Evolutionary conservation across 1,140 invertebrate genomes (phyloP), one percentile per base, ranked within the genome.

Genomic region (Medauroidea extradentata): DNA sequence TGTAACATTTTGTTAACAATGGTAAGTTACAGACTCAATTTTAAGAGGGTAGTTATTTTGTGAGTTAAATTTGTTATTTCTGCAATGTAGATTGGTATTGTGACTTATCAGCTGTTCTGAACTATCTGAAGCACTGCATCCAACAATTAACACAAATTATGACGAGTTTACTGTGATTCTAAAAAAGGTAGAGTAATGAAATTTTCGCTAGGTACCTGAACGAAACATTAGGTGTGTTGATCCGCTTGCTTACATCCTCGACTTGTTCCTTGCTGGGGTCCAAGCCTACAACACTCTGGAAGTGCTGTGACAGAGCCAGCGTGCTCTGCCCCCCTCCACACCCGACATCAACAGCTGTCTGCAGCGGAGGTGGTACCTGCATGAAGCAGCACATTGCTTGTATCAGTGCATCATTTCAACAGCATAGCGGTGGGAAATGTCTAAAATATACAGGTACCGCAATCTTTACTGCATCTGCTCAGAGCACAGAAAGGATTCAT

Each of bases 241-340:
- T 65, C 19, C 41, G 64, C 57, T 53, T 62, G 27, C 56, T 62
- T 11, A 76, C 77, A 62, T 75, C 64, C 14, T 64, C 44, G 18
- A 79, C 68, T 58, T 76, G 74, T 4, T 69, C 67, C 39, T 67
- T 39, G 50, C 72, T 75, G 5, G 69, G 63, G 61, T 79, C 78
- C 44, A 74, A 62, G 1, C 76, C 78, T 39, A 73, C 58, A 7
- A 80, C 73, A 44, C 67, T 63, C 11, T 63, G 49, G 61, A 81
- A 80, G 64, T 75, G 67, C 4, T 69, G 65, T 19, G 69, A 59
- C 24, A 79, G 60, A 2, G 70, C 59, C 21, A 64, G 29, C 4
- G 76, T 80, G 53, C 75, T 78, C 63, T 79, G 78, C n/a, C 79
- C 79, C n/a, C 72, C 71, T 8, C 77, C 77, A 67, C 78, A 79